Conservation (phyloP, 2,113 vertebrate species). For the Nerophis lumbriciformis region DNA sequence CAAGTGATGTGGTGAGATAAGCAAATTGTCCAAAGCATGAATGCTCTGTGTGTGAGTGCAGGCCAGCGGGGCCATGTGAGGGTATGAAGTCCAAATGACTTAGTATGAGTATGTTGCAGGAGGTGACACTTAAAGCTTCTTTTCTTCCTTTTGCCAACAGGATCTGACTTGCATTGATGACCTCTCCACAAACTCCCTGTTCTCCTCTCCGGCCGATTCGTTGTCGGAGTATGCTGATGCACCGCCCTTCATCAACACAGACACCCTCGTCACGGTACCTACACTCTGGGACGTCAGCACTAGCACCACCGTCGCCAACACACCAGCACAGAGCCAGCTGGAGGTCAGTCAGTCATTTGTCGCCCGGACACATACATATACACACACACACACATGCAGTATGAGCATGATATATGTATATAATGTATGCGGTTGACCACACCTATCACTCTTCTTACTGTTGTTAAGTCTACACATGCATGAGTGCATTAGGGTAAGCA, state of each 20-base stretch:
- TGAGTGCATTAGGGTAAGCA: background rate
- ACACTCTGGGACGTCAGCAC: slow-evolving; percentile 89
- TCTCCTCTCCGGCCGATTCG: slow-evolving; percentile 88
- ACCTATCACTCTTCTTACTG: background rate
- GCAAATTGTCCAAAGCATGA: no score
- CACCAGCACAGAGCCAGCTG: slow-evolving; percentile 69
- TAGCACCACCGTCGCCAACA: slow-evolving; percentile 52
- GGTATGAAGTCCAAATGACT: no score
- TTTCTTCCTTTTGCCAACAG: slow-evolving; percentile 58
- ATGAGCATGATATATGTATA: no score
- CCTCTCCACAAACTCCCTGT: slow-evolving; percentile 83
- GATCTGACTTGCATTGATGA: slow-evolving; percentile 88
- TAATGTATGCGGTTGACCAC: background rate
- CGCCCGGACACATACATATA: background rate
- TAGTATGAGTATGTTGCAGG: no score
- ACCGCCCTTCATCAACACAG: slow-evolving; percentile 74
- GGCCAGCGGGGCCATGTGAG: no score
- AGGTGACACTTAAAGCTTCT: background rate
- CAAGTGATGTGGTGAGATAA: no score
- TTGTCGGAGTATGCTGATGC: slow-evolving; percentile 84
- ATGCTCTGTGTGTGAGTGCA: no score
- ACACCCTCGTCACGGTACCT: slow-evolving; percentile 80
- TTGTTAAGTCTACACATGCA: background rate
- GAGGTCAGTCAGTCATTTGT: slow-evolving; percentile 68
- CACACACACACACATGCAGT: background rate